Base-by-base conservation (phyloP, 2,888 invertebrate genomes). In the Cistogaster globosa region DNA sequence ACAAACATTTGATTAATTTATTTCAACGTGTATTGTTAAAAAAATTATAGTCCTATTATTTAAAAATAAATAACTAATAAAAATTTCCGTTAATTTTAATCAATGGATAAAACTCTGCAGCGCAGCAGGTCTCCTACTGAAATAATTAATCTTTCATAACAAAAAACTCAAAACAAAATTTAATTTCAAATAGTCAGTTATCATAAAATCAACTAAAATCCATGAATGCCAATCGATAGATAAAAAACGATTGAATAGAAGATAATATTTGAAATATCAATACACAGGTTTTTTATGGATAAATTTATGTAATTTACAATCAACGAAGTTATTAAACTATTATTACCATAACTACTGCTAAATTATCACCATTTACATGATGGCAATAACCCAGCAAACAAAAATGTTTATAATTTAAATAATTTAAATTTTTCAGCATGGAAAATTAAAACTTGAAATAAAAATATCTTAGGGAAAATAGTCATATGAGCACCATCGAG, bases 71-170 rank as follows among this genome's bases (percentile, higher is more conserved):
- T 80, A 65, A 72, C 67, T 68, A 84, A 84, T 84, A 84, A 80
- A 84, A 80, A 74, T 77, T 84, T 72, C 72, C 77, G 77, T 84
- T 81, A 81, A 81, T 77, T 84, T 84, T 67, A 84, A 84, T 84
- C 72, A 80, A 78, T 67, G 68, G 55, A 81, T 60, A 16, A 63
- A 77, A 57, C 72, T 55, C 55, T 68, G 12, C 26, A 58, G 36
- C 77, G 16, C 84, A 77, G 72, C 81, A 63, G 81, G 84, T 69
- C 81, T 68, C 72, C 84, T 81, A 74, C 77, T 63, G 81, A 78
- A 84, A 84, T 71, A 81, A 84, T 84, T 81, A 81, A 81, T 77
- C 81, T 84, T 84, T 79, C 55, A 51, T 72, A 62, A 57, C 55
- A 16, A n/a, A 48, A 77, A 55, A 63, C 3, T 45, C n/a, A 16